Evolutionary conservation across 2,888 invertebrate genomes (phyloP).

Genomic region (Tinea pellionella): DNA sequence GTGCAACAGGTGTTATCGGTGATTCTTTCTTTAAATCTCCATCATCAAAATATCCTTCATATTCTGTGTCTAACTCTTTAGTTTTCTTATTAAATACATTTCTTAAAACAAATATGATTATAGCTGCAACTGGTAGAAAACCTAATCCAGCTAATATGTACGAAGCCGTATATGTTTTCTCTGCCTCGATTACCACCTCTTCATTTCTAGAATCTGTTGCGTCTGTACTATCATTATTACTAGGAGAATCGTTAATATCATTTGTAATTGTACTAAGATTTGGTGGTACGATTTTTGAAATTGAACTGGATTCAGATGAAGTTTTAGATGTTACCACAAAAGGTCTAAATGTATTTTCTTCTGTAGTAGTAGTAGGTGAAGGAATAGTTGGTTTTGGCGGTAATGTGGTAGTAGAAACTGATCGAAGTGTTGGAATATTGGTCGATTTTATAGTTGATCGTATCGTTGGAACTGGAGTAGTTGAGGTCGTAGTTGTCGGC

Average conservation of each 20-base stretch:
- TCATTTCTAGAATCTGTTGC: constrained; percentile 37
- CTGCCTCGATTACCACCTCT: constrained; percentile 68
- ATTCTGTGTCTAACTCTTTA: constrained; percentile 68
- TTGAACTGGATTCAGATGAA: constrained; percentile 49
- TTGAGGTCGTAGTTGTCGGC: constrained; percentile 48
- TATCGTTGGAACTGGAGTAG: constrained; percentile 24
- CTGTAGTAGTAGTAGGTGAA: constrained; percentile 24
- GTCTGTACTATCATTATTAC: constrained; percentile 23
- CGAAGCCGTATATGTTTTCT: constrained; percentile 71
- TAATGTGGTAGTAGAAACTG: constrained; percentile 16
- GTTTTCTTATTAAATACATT: constrained; percentile 65
- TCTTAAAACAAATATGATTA: constrained; percentile 66
- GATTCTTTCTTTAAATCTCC: constrained; percentile 63
- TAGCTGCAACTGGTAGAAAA: constrained; percentile 69
- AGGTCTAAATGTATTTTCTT: constrained; percentile 34
- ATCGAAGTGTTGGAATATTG: constrained; percentile 6
- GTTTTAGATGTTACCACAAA: constrained; percentile 55
- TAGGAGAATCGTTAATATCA: constrained; percentile 23
- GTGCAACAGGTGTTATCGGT: constrained; percentile 64
- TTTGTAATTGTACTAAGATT: constrained; percentile 26
- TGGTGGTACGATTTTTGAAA: constrained; percentile 28
- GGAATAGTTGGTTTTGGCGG: constrained; percentile 23
- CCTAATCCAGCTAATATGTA: constrained; percentile 72
- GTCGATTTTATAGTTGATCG: constrained; percentile 17
- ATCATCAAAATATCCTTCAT: constrained; percentile 73